Evolutionary conservation across 2,113 vertebrate species (phyloP).

Genomic region (Phycodurus eques): DNA sequence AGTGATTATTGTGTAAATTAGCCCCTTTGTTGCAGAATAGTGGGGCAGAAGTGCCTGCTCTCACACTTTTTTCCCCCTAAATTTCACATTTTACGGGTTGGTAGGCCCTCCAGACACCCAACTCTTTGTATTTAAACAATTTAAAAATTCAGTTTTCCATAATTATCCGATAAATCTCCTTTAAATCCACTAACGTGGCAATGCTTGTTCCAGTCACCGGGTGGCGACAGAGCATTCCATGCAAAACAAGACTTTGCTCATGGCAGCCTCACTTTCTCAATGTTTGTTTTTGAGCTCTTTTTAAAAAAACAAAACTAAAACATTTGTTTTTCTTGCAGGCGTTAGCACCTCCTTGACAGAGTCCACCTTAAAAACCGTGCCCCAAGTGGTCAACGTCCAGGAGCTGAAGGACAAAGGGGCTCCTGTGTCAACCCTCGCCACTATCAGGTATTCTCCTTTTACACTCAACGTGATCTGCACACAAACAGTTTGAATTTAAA

Average conservation of each 20-base stretch:
- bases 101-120: no score
- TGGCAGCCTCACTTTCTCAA: neutral
- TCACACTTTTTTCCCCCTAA: no score
- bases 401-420: constrained; percentile 78
- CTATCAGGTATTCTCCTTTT: constrained; percentile 73
- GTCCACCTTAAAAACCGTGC: constrained; percentile 85
- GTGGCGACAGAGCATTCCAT: constrained; percentile 53
- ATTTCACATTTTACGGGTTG: no score
- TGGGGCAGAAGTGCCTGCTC: no score
- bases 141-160: no score
- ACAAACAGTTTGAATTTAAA: neutral
- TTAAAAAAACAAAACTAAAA: neutral
- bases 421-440: constrained; percentile 58
- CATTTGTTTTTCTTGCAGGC: constrained; percentile 37
- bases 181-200: neutral
- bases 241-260: constrained; percentile 2
- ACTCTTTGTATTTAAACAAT: neutral
- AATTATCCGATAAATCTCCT: no score
- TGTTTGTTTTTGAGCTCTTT: neutral
- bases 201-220: constrained; percentile 41
- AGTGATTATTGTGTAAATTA: no score
- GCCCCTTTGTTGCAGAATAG: no score
- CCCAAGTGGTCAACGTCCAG: constrained; percentile 89
- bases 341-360: constrained; percentile 81
- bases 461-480: neutral